Evolutionary conservation across 2,888 invertebrate species (phyloP).

Genomic region (Trachelus stipa): DNA sequence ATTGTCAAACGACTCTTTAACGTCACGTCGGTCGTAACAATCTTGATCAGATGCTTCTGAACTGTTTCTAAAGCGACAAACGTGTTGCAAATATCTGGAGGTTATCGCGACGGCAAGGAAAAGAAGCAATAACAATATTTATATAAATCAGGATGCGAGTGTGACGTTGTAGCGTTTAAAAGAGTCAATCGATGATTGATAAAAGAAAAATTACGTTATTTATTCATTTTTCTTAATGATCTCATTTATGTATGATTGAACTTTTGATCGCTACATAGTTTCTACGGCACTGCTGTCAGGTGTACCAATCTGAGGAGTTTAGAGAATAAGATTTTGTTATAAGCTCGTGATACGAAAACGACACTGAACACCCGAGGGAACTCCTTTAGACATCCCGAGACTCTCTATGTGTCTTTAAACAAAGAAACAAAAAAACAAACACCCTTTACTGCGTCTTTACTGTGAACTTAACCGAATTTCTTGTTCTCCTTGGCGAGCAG

Average conservation of each 20-base stretch:
- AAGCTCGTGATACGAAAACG: background rate
- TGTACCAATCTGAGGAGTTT: background rate
- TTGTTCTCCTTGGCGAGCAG: slow-evolving; percentile 66
- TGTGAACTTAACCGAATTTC: slow-evolving; percentile 58
- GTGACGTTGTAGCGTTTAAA: background rate
- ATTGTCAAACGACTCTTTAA: background rate
- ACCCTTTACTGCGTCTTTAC: slow-evolving; percentile 17
- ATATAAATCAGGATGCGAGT: background rate
- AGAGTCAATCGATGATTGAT: background rate
- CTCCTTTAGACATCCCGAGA: background rate
- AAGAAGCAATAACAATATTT: background rate
- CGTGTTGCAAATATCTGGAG: no score
- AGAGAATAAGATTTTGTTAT: background rate
- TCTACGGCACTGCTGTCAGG: no score
- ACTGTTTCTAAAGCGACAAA: background rate
- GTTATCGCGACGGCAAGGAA: no score
- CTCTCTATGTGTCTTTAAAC: background rate
- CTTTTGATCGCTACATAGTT: no score
- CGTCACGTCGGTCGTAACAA: background rate
- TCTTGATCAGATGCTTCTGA: background rate
- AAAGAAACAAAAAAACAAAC: background rate
- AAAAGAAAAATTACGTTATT: background rate
- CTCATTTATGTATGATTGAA: no score
- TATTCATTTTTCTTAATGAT: no score
- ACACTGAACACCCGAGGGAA: background rate